A percentile compares a stretch with the other conserved stretches of the same genome.
phyloP scores from a whole-genome alignment of 1,140 invertebrate species.

The Trigoniulus corallinus region DNA sequence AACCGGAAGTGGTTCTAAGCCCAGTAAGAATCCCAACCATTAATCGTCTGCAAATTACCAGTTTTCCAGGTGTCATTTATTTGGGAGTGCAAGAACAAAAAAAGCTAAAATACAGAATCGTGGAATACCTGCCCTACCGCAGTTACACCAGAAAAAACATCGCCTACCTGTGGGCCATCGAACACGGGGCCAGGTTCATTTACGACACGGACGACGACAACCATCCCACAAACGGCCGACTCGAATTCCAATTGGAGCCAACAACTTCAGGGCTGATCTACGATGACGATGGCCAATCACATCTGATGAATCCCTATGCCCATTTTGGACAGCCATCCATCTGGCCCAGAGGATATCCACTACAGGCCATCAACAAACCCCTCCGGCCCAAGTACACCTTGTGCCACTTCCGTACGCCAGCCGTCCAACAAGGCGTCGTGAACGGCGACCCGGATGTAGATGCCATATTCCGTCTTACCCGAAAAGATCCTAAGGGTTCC shows the following conservation, averaged over 20 bases:
- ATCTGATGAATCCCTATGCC: conserved; percentile 19
- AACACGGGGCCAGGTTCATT: conserved; percentile 20
- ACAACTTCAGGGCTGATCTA: conserved; percentile 2
- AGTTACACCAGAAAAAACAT: conserved; percentile 15
- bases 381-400: neutral
- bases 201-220: conserved; percentile 27
- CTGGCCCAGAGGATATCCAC: conserved; percentile 23
- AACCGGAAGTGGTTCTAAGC: too few species aligned
- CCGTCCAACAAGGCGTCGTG: conserved; percentile 22
- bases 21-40: too few species aligned
- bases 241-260: neutral
- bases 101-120: conserved; percentile 8
- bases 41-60: too few species aligned
- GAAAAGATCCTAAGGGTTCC: conserved; percentile 4
- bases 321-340: conserved; percentile 21
- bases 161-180: conserved; percentile 17
- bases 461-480: conserved; percentile 21
- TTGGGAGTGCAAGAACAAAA: neutral
- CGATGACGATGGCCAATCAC: neutral
- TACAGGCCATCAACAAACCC: conserved; percentile 9
- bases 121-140: conserved; percentile 7
- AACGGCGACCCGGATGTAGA: conserved; percentile 25
- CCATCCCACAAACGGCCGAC: neutral
- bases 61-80: neutral
- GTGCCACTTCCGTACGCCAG: conserved; percentile 6